Evolutionary conservation across 2,113 vertebrate species (phyloP).

Genomic region (Nesoenas mayeri): DNA sequence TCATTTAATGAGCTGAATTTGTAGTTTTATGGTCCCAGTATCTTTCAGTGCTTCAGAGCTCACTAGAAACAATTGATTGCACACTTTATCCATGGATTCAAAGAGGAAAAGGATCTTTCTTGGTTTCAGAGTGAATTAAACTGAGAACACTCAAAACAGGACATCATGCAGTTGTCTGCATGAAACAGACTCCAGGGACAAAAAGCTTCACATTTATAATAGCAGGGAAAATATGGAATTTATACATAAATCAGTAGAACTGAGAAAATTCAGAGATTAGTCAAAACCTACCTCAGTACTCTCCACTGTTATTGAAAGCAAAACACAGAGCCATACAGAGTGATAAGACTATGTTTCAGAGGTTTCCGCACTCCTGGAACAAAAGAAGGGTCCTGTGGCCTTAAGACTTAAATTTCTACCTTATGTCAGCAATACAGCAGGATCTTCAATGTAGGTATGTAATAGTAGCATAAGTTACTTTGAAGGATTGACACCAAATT

Average conservation of each 20-base stretch:
- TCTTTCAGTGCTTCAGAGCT: neutral
- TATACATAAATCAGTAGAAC: neutral
- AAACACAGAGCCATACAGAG: neutral
- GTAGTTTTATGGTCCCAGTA: neutral
- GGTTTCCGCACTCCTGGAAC: neutral
- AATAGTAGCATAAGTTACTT: neutral
- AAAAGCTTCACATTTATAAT: neutral
- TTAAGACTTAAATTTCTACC: neutral
- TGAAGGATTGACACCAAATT: neutral
- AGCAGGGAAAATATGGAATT: neutral
- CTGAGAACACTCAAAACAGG: neutral
- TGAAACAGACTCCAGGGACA: neutral
- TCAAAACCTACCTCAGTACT: neutral
- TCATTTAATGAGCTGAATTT: neutral
- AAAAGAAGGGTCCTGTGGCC: neutral
- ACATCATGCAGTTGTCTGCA: neutral
- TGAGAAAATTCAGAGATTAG: neutral
- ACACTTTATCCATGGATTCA: neutral
- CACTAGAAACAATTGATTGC: neutral
- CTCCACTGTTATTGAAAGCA: neutral
- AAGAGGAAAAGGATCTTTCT: neutral
- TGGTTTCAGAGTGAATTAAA: neutral
- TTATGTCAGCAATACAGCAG: neutral
- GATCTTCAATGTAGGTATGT: neutral
- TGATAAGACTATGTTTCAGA: neutral